phyloP scores from a whole-genome alignment of 2,888 invertebrate species.

The Polietes domitor region DNA sequence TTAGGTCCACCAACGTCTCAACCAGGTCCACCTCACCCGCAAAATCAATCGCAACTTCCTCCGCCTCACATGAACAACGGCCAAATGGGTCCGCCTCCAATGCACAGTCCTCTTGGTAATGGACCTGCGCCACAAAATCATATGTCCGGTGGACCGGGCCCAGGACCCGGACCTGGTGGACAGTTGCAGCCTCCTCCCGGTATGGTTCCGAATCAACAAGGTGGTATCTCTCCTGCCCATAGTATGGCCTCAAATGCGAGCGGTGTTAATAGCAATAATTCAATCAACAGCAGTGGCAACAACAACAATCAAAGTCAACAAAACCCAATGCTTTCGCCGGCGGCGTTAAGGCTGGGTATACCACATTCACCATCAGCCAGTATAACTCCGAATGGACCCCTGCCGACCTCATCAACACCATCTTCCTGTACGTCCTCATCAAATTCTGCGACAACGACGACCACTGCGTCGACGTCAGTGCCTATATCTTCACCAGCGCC shows the following conservation, averaged over 20 bases:
- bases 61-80: conserved; percentile 84
- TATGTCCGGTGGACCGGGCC: conserved; percentile 79
- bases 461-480: conserved; percentile 76
- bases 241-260: conserved; percentile 69
- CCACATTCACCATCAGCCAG: conserved; percentile 73
- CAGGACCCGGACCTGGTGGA: conserved; percentile 76
- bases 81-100: conserved; percentile 89
- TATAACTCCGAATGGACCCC: conserved; percentile 83
- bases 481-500: conserved; percentile 78
- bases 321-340: conserved; percentile 77
- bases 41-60: conserved; percentile 73
- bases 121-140: conserved; percentile 83
- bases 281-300: conserved; percentile 66
- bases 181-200: conserved; percentile 60
- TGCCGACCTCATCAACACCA: conserved; percentile 76
- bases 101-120: conserved; percentile 87
- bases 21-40: conserved; percentile 71
- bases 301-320: conserved; percentile 70
- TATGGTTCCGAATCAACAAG: conserved; percentile 70
- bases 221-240: conserved; percentile 75
- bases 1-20: conserved; percentile 79
- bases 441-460: conserved; percentile 69
- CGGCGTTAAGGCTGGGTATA: conserved; percentile 71
- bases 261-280: conserved; percentile 70
- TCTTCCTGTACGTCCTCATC: conserved; percentile 72